phyloP scores from a whole-genome alignment of 35 echinoderm and acorn worm species.

The Apostichopus californicus region DNA sequence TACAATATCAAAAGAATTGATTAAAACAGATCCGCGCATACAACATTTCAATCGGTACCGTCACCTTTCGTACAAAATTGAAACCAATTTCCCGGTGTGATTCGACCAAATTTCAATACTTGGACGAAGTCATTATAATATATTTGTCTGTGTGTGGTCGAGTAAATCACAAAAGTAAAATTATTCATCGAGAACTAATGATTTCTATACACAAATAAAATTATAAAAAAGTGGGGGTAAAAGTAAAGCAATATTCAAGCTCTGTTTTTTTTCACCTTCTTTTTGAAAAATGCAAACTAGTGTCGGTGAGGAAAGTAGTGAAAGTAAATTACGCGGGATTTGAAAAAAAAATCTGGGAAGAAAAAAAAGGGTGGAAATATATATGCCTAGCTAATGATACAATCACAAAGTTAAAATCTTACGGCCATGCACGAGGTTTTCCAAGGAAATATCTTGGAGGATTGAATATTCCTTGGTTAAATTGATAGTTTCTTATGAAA shows the following conservation, averaged over 20 bases:
- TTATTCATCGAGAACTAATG: background rate
- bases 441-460: no score
- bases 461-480: no score
- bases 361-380: no score
- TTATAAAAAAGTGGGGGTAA: background rate
- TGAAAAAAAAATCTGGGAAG: no score
- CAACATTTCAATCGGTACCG: background rate
- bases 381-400: no score
- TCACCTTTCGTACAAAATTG: background rate
- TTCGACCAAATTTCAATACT: background rate
- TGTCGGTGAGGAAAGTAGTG: no score
- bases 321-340: no score
- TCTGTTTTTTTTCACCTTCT: background rate
- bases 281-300: background rate
- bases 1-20: background rate
- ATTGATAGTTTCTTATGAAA: no score
- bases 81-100: background rate
- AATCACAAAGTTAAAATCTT: no score
- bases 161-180: background rate
- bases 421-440: no score
- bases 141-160: background rate
- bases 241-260: background rate
- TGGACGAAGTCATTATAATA: background rate
- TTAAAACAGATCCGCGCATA: background rate
- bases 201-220: background rate